phyloP scores from a whole-genome alignment of 1,140 invertebrate species.

The Drosophila ohnishii region DNA sequence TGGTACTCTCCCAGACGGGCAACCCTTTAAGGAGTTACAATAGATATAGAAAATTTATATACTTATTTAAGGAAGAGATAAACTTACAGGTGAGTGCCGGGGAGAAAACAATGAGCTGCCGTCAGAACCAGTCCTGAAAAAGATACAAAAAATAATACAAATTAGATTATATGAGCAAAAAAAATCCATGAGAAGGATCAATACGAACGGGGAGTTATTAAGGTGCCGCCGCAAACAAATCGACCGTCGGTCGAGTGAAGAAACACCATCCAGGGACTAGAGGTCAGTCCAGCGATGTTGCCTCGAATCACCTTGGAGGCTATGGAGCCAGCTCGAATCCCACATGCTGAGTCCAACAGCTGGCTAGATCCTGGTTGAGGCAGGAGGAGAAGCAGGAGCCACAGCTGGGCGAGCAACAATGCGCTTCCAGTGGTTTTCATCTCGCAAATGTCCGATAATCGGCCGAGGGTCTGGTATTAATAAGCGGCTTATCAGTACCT shows the following conservation, averaged over 20 bases:
- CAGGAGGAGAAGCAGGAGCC: not conserved
- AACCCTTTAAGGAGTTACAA: not conserved
- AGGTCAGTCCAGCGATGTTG: not conserved
- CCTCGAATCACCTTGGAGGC: not conserved
- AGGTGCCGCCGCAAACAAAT: slow-evolving; percentile 11
- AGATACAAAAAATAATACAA: too few species aligned
- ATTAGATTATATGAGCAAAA: too few species aligned
- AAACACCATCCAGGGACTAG: slow-evolving; percentile 18
- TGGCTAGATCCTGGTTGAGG: not conserved
- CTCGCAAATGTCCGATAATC: not conserved
- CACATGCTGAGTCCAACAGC: not conserved
- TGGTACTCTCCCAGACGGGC: slow-evolving; percentile 19
- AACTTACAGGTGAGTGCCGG: not conserved
- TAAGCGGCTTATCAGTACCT: not conserved
- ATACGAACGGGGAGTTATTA: slow-evolving; percentile 1
- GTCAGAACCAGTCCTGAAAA: slow-evolving; percentile 9
- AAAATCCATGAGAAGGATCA: too few species aligned
- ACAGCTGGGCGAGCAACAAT: not conserved
- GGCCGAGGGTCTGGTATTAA: not conserved
- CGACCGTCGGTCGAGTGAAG: not conserved
- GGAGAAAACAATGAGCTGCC: slow-evolving; percentile 15
- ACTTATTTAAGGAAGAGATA: too few species aligned
- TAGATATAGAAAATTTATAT: too few species aligned
- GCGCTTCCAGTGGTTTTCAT: not conserved
- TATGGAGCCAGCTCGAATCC: not conserved